A percentile compares a stretch with the other conserved stretches of the same genome.
phyloP scores from a whole-genome alignment of 2,113 vertebrate species.

The Lucifuga dentata region DNA sequence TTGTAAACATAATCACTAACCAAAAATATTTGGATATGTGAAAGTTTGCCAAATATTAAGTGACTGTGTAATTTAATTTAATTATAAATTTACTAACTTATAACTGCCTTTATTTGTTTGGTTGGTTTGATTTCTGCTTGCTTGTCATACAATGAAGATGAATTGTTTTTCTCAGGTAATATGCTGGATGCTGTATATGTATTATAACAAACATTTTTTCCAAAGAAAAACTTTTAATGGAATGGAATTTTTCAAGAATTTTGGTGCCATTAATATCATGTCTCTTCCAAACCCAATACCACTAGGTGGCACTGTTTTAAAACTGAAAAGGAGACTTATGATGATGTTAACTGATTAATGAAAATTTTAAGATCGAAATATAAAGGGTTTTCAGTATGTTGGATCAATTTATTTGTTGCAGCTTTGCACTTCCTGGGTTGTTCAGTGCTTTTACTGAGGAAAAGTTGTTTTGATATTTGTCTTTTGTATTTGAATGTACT shows the following conservation, averaged over 20 bases:
- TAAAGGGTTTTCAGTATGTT: neutral
- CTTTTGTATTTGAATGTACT: slow-evolving; percentile 54
- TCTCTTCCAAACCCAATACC: slow-evolving; percentile 32
- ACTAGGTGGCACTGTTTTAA: slow-evolving; percentile 43
- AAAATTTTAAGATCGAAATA: neutral
- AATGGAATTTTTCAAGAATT: slow-evolving; percentile 13
- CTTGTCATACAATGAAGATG: slow-evolving; percentile 36
- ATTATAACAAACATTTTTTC: slow-evolving; percentile 16
- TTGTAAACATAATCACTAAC: slow-evolving; percentile 15
- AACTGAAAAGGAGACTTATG: slow-evolving; percentile 6
- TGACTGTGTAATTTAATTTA: neutral
- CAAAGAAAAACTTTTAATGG: neutral
- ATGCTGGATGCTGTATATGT: slow-evolving; percentile 28
- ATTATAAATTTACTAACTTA: too few relatives aligned
- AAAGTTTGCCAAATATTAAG: neutral
- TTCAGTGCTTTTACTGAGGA: slow-evolving; percentile 45
- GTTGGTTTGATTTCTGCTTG: slow-evolving; percentile 8
- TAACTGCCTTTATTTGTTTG: slow-evolving; percentile 24
- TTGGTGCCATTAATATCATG: slow-evolving; percentile 13
- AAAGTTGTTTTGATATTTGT: slow-evolving; percentile 10
- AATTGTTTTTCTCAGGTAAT: slow-evolving; percentile 70
- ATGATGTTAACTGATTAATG: neutral
- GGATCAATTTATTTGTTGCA: neutral
- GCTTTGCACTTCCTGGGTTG: slow-evolving; percentile 36
- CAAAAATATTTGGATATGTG: slow-evolving; percentile 20